Percentiles rank a stretch among this genome's conserved stretches.
These are phyloP conservation scores for Elephas maximus DNA, from an alignment of 2,113 vertebrate species.

Conservation along the genomic window DNA sequence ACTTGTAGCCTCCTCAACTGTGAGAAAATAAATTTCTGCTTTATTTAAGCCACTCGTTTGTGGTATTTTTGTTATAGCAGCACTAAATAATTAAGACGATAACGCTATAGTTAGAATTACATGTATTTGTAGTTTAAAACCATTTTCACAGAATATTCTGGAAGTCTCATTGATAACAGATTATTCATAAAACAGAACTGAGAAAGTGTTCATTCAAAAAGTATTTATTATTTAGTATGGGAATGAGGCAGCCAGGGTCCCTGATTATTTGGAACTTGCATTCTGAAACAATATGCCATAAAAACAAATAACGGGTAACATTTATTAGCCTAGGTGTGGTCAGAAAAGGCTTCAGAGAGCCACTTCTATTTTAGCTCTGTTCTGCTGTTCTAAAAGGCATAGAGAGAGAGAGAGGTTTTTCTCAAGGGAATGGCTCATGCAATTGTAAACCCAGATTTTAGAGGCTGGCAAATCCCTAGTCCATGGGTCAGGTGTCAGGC, in stretches of 20 bases:
- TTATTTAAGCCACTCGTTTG: too few species aligned
- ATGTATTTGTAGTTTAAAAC: neutral
- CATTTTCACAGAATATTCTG: neutral
- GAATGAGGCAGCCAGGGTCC: neutral
- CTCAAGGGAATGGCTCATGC: too few species aligned
- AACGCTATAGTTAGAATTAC: too few species aligned
- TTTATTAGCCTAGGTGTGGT: neutral
- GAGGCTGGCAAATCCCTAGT: too few species aligned
- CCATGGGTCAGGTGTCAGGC: too few species aligned
- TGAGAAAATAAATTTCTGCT: too few species aligned
- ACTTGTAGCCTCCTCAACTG: too few species aligned
- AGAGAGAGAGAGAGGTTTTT: too few species aligned
- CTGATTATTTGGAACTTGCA: neutral
- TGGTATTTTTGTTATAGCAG: too few species aligned
- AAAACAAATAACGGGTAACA: neutral
- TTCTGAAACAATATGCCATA: neutral
- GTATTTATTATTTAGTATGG: neutral
- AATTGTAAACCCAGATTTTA: too few species aligned
- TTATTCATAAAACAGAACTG: neutral
- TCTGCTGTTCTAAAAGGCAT: neutral
- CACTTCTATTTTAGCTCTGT: neutral
- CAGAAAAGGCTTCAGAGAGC: neutral
- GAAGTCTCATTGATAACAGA: neutral
- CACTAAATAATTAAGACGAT: too few species aligned
- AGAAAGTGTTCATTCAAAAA: neutral